Conservation (phyloP, 2,113 vertebrate genomes). For the Pagrus major region DNA sequence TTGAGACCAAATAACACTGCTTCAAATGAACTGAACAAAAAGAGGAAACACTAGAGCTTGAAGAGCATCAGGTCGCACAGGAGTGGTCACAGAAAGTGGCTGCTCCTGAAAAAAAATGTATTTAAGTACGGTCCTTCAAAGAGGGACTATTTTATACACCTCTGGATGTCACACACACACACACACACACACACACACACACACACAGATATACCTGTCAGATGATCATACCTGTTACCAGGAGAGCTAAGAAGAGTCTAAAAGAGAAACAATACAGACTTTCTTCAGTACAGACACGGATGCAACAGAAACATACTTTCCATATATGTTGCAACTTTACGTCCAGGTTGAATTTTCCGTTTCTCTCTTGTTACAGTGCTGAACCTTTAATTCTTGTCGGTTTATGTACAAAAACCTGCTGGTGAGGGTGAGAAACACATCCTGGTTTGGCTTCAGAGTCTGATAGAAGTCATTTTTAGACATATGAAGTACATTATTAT, state of each 20-base stretch:
- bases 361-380: too few relatives aligned
- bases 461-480: too few relatives aligned
- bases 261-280: too few relatives aligned
- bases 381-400: too few relatives aligned
- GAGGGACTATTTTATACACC: not conserved
- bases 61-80: not conserved
- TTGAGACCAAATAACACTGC: not conserved
- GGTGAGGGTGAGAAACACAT: too few relatives aligned
- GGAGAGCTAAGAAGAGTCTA: not conserved
- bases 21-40: not conserved
- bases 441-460: too few relatives aligned
- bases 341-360: too few relatives aligned
- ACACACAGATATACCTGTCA: not conserved
- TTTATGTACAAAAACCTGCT: too few relatives aligned
- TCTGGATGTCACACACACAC: not conserved
- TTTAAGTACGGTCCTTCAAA: not conserved
- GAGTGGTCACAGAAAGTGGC: conserved; percentile 2
- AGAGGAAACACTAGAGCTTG: conserved; percentile 15
- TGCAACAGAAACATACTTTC: too few relatives aligned
- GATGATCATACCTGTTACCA: not conserved
- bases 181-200: not conserved
- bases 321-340: too few relatives aligned
- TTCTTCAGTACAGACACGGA: too few relatives aligned
- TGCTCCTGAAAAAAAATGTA: not conserved
- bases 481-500: too few relatives aligned